Evolutionary conservation across 1,140 invertebrate genomes (phyloP), one percentile per base, ranked within the genome.

Genomic region (Aphelenchoides besseyi): DNA sequence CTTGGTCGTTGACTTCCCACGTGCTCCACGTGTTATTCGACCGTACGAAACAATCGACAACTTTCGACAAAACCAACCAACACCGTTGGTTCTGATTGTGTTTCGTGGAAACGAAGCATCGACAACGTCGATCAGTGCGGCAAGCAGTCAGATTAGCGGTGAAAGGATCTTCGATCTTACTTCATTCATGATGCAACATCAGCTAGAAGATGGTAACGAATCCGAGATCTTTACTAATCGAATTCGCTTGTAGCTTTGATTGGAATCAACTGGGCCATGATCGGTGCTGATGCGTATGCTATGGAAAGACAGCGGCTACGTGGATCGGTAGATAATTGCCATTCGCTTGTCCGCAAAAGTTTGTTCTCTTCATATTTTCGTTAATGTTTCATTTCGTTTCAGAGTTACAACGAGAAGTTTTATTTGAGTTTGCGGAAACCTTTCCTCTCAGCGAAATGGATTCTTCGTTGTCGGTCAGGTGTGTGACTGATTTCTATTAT

Each of bases 281-380:
- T 84, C 3, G 57, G 54, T 16, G 57, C 72, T 26, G 81, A 82
- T 74, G 80, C 81, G n/a, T 82, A 74, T 57, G 71, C 79, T 26
- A 82, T 82, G n/a, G 81, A 82, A 70, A 61, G 71, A 48, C 78
- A 82, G 29, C 28, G 82, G 48, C 5, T 84, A 8, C n/a, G 66
- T 23, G 76, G 82, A 33, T 68, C 55, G 16, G 74, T 79, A n/a
- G 81, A 82, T 67, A 84, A 82, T 62, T 82, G 81, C 57, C 81
- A 82, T 62, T 77, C 79, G 52, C 67, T 82, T 23, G 53, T 82
- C n/a, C 74, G 76, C 36, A 73, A 77, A 53, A 82, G 82, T 82
- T 26, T 68, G 35, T 41, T 28, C 12, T 57, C 30, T 35, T 55
- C 29, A 35, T 37, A 33, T 41, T 78, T 77, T 32, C 63, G 16